These are phyloP conservation scores for Linnaemya tessellans DNA, from an alignment of 2,888 invertebrate genomes.

Conservation along the genomic window DNA sequence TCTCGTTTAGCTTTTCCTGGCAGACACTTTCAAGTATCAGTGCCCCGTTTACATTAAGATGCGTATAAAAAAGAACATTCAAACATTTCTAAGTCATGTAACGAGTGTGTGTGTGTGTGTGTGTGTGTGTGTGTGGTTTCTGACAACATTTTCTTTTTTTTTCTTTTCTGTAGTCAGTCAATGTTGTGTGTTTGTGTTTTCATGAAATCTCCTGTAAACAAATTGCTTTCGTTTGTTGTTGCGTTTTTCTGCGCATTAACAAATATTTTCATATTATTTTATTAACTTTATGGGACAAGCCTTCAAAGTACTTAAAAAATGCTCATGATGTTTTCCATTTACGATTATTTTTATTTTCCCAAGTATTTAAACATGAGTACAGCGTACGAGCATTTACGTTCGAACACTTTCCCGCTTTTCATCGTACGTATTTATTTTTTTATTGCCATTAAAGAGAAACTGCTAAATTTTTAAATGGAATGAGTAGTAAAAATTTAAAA, in stretches of 20 bases:
- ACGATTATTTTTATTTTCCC: constrained; percentile 1
- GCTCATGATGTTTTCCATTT: constrained; percentile 4
- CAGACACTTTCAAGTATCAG: neutral
- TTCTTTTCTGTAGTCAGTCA: neutral
- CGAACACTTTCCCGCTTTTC: neutral
- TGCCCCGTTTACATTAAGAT: neutral
- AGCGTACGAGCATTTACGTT: neutral
- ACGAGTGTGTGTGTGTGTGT: no score
- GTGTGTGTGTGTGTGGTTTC: constrained; percentile 38
- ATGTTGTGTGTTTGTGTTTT: constrained; percentile 2
- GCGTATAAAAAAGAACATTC: constrained; percentile 23
- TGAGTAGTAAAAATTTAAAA: neutral
- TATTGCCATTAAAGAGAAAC: neutral
- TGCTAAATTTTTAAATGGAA: neutral
- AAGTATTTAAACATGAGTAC: neutral
- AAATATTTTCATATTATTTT: constrained; percentile 30
- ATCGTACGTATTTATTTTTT: neutral
- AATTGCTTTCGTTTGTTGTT: constrained; percentile 34
- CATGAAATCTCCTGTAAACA: constrained; percentile 26
- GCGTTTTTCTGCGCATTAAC: constrained; percentile 1
- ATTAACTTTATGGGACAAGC: constrained; percentile 44
- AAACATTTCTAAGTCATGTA: constrained; percentile 42
- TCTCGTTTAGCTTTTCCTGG: neutral
- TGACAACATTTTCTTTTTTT: constrained; percentile 27
- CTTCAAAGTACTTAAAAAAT: constrained; percentile 24